Evolutionary conservation across 2,888 invertebrate species (phyloP).

Genomic region (Melangyna quadrimaculata): DNA sequence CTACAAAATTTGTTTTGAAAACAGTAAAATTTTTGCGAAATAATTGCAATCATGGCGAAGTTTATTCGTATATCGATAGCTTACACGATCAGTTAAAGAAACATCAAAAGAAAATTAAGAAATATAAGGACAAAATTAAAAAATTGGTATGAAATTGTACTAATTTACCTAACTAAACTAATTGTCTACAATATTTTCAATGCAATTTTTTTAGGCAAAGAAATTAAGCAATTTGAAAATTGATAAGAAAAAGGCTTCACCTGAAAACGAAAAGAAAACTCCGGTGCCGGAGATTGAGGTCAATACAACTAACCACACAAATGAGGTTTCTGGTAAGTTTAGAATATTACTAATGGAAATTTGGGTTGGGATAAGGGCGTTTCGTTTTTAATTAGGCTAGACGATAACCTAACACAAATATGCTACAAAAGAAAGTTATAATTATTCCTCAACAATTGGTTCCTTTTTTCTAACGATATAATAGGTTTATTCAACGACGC

Average conservation of each 20-base stretch:
- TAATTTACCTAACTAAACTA: neutral
- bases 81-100: slow-evolving; percentile 76
- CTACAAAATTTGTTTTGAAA: slow-evolving; percentile 52
- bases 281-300: neutral
- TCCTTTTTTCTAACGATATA: no score
- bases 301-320: neutral
- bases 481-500: no score
- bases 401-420: no score
- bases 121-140: slow-evolving; percentile 83
- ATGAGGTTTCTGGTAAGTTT: neutral
- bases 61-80: slow-evolving; percentile 76
- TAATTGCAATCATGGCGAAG: slow-evolving; percentile 71
- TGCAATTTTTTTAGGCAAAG: slow-evolving; percentile 34
- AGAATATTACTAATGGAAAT: no score
- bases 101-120: slow-evolving; percentile 84
- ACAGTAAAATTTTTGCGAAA: slow-evolving; percentile 66
- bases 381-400: neutral
- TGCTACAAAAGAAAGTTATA: no score
- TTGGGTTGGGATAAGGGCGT: neutral
- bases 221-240: slow-evolving; percentile 42
- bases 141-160: slow-evolving; percentile 80
- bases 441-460: no score
- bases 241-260: neutral
- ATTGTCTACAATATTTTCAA: no score
- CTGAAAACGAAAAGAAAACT: neutral